Evolutionary conservation across 2,113 vertebrate species (phyloP).

Genomic region (Rhinichthys klamathensis): DNA sequence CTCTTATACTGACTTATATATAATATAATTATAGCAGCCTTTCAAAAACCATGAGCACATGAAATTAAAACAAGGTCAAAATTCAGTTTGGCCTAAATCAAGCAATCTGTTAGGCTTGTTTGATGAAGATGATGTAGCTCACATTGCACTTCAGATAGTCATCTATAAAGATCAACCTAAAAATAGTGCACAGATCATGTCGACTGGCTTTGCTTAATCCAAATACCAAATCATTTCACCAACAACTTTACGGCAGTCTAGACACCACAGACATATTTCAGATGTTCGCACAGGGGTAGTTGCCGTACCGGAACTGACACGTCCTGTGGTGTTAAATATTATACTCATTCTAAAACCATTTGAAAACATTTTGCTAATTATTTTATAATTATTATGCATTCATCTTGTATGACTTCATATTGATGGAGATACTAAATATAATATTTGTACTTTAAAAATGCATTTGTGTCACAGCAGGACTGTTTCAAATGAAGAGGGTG

Average conservation of each 20-base stretch:
- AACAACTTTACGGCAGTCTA: slow-evolving; percentile 39
- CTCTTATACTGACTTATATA: too few relatives aligned
- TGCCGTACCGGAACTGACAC: background rate
- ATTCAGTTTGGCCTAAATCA: too few relatives aligned
- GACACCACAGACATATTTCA: slow-evolving; percentile 42
- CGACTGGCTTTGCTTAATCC: slow-evolving; percentile 47
- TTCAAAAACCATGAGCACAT: too few relatives aligned
- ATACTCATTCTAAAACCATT: background rate
- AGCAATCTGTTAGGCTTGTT: background rate
- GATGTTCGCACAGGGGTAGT: background rate
- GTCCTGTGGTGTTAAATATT: slow-evolving; percentile 4
- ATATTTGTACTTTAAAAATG: background rate
- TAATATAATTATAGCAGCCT: too few relatives aligned
- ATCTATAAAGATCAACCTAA: slow-evolving; percentile 54
- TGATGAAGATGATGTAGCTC: background rate
- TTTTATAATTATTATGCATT: slow-evolving; percentile 4
- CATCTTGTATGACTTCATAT: background rate
- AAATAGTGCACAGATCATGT: slow-evolving; percentile 46
- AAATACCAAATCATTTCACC: slow-evolving; percentile 42
- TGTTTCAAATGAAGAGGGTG: background rate
- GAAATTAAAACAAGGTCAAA: too few relatives aligned
- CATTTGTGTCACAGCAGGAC: background rate
- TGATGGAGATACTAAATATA: background rate
- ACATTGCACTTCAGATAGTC: slow-evolving; percentile 9
- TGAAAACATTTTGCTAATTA: background rate